Evolutionary conservation across 2,888 invertebrate species (phyloP).

Genomic region (Amphipoea oculea): DNA sequence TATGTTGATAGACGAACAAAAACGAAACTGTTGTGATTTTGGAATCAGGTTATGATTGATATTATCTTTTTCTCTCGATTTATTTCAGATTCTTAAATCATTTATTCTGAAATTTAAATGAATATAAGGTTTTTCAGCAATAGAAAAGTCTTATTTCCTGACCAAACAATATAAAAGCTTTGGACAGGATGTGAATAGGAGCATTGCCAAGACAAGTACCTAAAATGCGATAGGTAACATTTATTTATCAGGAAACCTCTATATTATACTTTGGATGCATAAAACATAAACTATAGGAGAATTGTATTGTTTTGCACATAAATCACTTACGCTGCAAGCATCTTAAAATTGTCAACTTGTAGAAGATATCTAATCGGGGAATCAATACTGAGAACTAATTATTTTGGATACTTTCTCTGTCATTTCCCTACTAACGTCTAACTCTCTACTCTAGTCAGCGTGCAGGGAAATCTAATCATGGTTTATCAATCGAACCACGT

Average conservation of each 20-base stretch:
- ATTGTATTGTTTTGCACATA: neutral
- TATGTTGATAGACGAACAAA: neutral
- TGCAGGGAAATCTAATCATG: slow-evolving; percentile 16
- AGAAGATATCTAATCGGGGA: neutral
- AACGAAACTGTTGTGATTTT: neutral
- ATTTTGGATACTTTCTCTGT: slow-evolving; percentile 13
- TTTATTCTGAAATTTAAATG: neutral
- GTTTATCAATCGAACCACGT: slow-evolving; percentile 12
- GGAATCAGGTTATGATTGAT: neutral
- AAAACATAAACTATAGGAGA: neutral
- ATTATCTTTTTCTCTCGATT: neutral
- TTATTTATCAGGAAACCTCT: neutral
- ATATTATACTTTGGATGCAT: too few relatives aligned
- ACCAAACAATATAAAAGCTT: neutral
- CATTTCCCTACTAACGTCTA: slow-evolving; percentile 1
- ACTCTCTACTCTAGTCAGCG: neutral
- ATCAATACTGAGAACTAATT: slow-evolving; percentile 14
- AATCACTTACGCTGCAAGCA: neutral
- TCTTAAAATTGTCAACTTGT: neutral
- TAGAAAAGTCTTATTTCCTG: neutral
- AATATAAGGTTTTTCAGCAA: too few relatives aligned
- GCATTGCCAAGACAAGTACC: slow-evolving; percentile 6
- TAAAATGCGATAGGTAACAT: slow-evolving; percentile 12
- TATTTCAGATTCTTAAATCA: neutral
- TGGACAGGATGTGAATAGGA: slow-evolving; percentile 1